Conservation (phyloP, 1,140 invertebrate species). For the Apis dorsata region DNA sequence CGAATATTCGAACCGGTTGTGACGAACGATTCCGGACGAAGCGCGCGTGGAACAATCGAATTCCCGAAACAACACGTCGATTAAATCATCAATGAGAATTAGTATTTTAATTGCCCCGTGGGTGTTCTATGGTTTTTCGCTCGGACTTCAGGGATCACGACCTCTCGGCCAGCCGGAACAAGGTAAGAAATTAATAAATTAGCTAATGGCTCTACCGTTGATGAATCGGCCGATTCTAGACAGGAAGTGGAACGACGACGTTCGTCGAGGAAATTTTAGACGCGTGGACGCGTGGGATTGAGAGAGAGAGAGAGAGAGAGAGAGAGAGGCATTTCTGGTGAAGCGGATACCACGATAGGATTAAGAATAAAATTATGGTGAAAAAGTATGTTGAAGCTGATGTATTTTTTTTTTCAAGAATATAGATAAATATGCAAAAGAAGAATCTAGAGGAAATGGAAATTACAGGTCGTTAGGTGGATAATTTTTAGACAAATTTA, state of each 20-base stretch:
- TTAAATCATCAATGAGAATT: slow-evolving; percentile 57
- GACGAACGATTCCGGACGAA: slow-evolving; percentile 17
- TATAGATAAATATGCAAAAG: too few relatives aligned
- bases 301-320: too few relatives aligned
- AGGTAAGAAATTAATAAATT: slow-evolving; percentile 62
- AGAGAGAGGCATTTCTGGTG: neutral
- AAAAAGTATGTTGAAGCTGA: too few relatives aligned
- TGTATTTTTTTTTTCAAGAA: too few relatives aligned
- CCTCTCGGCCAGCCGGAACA: slow-evolving; percentile 32
- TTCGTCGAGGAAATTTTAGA: neutral
- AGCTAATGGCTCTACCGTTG: slow-evolving; percentile 45
- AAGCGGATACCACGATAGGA: neutral
- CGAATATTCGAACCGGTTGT: neutral
- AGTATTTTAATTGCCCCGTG: slow-evolving; percentile 58
- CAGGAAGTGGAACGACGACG: slow-evolving; percentile 37
- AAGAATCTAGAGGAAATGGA: too few relatives aligned
- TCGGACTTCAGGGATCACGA: slow-evolving; percentile 12
- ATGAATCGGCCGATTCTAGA: slow-evolving; percentile 40
- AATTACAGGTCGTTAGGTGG: too few relatives aligned
- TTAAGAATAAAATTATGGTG: neutral
- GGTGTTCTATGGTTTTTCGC: slow-evolving; percentile 42
- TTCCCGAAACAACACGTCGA: slow-evolving; percentile 50
- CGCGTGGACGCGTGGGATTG: slow-evolving; percentile 1
- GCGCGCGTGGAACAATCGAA: slow-evolving; percentile 25
- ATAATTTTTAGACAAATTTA: too few relatives aligned